Conservation (phyloP, 2,888 invertebrate genomes). For the Chalcis sispes region DNA sequence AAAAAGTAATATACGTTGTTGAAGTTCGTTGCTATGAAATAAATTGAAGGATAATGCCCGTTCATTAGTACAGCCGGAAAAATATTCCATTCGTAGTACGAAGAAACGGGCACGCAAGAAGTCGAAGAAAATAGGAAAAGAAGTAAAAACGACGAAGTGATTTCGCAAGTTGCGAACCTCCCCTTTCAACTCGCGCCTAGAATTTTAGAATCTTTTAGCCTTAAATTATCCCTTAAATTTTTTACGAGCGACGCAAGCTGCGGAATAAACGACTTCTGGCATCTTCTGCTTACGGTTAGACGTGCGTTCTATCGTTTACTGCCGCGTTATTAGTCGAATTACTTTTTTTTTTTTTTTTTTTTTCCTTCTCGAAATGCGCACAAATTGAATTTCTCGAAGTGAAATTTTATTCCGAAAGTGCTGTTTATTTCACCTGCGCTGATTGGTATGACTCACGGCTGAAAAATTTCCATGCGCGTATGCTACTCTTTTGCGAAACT, state of each 20-base stretch:
- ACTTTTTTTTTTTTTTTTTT: no score
- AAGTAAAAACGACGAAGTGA: not conserved
- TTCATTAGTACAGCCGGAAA: no score
- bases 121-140: not conserved
- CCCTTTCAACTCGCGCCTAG: not conserved
- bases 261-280: no score
- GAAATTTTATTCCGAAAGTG: constrained; percentile 19
- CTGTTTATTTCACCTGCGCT: no score
- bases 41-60: not conserved
- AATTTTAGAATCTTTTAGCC: not conserved
- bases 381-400: constrained; percentile 38
- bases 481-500: no score
- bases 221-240: constrained; percentile 38
- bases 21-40: no score
- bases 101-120: not conserved
- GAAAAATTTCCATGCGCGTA: no score
- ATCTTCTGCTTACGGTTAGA: not conserved
- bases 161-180: not conserved
- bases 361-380: constrained; percentile 27
- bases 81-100: not conserved
- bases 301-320: not conserved
- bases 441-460: no score
- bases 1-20: no score
- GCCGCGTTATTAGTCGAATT: constrained; percentile 32
- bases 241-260: constrained; percentile 5